phyloP scores from a whole-genome alignment of 2,888 invertebrate species.

The Reticulitermes lucifugus region DNA sequence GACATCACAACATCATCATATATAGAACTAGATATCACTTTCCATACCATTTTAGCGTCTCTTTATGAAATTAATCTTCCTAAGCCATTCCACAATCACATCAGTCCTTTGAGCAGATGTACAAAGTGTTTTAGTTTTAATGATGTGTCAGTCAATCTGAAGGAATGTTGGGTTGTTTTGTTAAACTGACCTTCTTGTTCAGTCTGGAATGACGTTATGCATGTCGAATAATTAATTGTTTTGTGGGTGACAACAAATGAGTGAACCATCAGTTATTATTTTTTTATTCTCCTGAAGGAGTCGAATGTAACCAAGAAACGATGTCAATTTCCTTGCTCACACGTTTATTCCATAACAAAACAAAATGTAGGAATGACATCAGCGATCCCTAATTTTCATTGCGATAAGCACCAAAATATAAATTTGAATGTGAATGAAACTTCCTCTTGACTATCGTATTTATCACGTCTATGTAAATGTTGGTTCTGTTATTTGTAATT shows the following conservation, averaged over 20 bases:
- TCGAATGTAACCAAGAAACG: conserved; percentile 33
- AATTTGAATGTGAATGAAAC: conserved; percentile 26
- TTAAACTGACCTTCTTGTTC: neutral
- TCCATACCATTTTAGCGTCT: neutral
- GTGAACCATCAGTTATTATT: conserved; percentile 19
- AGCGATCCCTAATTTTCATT: conserved; percentile 31
- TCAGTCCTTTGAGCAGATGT: neutral
- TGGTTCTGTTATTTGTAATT: conserved; percentile 36
- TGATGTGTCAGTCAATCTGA: conserved; percentile 5
- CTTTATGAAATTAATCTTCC: conserved; percentile 2
- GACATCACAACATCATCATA: neutral
- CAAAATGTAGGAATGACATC: conserved; percentile 19
- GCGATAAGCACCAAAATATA: conserved; percentile 8
- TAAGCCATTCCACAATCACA: neutral
- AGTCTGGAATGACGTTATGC: neutral
- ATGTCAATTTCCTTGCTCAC: conserved; percentile 53
- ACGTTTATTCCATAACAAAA: conserved; percentile 42
- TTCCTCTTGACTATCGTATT: conserved; percentile 22
- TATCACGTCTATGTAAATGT: conserved; percentile 38
- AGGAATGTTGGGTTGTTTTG: conserved; percentile 28
- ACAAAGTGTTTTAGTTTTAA: neutral
- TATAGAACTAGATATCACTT: neutral
- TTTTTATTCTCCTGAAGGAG: conserved; percentile 30
- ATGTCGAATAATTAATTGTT: neutral
- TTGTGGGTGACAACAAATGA: neutral